A percentile compares a stretch with the other conserved stretches of the same genome.
These are phyloP conservation scores for Miniopterus natalensis DNA, from an alignment of 2,113 vertebrate species.

Conservation along the genomic window DNA sequence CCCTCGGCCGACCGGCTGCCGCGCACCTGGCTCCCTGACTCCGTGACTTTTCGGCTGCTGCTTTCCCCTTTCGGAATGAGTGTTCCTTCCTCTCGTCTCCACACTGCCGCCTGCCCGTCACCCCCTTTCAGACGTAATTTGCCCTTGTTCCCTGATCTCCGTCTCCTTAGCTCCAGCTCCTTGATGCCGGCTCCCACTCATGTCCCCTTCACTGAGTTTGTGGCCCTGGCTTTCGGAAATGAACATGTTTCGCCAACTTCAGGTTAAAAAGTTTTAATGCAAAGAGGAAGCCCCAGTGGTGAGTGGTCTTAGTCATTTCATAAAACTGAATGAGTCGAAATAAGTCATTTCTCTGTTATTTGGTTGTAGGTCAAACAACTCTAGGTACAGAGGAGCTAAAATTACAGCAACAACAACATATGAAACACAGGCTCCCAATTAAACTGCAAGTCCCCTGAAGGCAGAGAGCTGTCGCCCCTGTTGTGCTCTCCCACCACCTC, in stretches of 20 bases:
- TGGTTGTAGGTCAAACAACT: background rate
- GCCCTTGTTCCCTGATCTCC: too few relatives aligned
- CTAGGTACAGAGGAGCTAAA: background rate
- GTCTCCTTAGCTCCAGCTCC: background rate
- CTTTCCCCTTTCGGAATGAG: background rate
- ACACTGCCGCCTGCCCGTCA: rapidly evolving
- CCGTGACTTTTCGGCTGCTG: background rate
- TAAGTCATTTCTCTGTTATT: background rate
- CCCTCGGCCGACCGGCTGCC: rapidly evolving
- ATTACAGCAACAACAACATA: too few relatives aligned
- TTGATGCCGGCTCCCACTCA: rapidly evolving
- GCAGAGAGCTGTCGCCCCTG: background rate
- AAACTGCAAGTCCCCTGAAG: conserved; percentile 22
- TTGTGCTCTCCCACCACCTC: background rate
- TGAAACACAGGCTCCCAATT: background rate
- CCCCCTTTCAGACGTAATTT: background rate
- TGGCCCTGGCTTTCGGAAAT: background rate
- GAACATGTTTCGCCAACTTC: background rate
- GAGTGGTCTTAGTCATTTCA: background rate
- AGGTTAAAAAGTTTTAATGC: background rate
- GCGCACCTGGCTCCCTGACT: background rate
- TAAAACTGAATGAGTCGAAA: background rate
- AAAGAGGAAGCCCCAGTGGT: background rate
- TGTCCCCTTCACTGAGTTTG: rapidly evolving
- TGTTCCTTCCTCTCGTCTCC: background rate